Evolutionary conservation across 1,140 invertebrate genomes (phyloP), one percentile per base, ranked within the genome.

Genomic region (Drosophila teissieri): DNA sequence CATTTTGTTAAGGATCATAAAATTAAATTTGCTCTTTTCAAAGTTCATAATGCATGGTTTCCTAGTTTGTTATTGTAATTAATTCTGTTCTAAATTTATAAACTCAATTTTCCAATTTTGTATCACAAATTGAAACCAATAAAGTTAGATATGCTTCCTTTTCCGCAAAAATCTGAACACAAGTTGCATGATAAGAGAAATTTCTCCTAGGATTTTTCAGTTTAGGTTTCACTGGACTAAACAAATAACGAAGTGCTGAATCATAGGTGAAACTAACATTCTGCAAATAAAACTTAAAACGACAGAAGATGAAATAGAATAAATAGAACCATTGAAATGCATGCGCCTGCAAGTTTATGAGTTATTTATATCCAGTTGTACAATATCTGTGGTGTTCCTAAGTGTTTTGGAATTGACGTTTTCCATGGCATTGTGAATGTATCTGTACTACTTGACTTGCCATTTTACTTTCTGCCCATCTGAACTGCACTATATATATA

Each of bases 391-490:
- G 67, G 52, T 57, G 67, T 64, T 70, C 39, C 44, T 80, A 46
- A 62, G 19, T 77, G 55, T 77, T 54, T 58, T 63, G 36, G 54
- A 63, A 60, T 53, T 65, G 54, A 62, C 52, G 37, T 73, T 74
- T 52, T 60, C 36, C 57, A 69, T 69, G 65, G 54, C 48, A 58
- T 67, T 73, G 34, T 88, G 67, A 70, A 67, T 82, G 74, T 73
- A 53, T 73, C 68, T 77, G 55, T 72, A 77, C 53, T 77, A 80
- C 52, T 84, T 89, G 84, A 90, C 77, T 84, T 89, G 84, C 84
- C 76, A 89, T 90, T 91, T 91, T 91, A 91, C 90, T 91, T 91
- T 91, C 90, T 91, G 90, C 90, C 90, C 90, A 91, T 90, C 90
- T 91, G 84, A 89, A 70, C 81, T 91, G 89, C 90, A 91, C 89